Evolutionary conservation across 2,797 vertebrate species (phyloP).

Genomic region (Myotis planiceps): DNA sequence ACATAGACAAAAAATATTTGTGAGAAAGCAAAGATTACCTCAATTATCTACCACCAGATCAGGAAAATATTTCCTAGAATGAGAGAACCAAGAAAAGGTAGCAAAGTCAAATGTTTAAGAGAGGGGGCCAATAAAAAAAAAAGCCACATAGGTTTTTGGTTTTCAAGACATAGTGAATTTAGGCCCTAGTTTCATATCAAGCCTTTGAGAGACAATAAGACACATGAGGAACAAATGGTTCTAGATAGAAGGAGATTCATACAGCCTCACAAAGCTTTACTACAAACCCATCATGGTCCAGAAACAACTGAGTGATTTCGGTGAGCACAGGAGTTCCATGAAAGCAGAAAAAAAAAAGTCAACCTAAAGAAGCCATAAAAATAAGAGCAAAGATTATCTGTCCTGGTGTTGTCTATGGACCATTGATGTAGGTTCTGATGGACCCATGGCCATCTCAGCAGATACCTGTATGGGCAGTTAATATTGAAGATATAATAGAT

Average conservation of each 20-base stretch:
- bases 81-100: constrained; percentile 21
- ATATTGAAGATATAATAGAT: background rate
- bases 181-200: background rate
- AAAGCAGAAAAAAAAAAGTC: background rate
- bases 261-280: constrained; percentile 6
- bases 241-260: background rate
- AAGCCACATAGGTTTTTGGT: background rate
- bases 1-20: background rate
- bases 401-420: background rate
- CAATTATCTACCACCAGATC: background rate
- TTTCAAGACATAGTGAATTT: constrained; percentile 8
- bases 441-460: background rate
- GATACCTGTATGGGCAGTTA: background rate
- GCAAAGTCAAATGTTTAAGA: constrained; percentile 2
- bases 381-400: background rate
- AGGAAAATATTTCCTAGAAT: constrained; percentile 29
- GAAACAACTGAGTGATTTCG: constrained; percentile 3
- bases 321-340: background rate
- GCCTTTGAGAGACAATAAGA: background rate
- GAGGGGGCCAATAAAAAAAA: background rate
- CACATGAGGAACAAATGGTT: background rate
- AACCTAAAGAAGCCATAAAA: background rate
- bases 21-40: constrained; percentile 44
- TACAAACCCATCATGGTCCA: background rate
- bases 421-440: background rate